Evolutionary conservation across 2,797 vertebrate genomes (phyloP).

Genomic region (Aythya fuligula): DNA sequence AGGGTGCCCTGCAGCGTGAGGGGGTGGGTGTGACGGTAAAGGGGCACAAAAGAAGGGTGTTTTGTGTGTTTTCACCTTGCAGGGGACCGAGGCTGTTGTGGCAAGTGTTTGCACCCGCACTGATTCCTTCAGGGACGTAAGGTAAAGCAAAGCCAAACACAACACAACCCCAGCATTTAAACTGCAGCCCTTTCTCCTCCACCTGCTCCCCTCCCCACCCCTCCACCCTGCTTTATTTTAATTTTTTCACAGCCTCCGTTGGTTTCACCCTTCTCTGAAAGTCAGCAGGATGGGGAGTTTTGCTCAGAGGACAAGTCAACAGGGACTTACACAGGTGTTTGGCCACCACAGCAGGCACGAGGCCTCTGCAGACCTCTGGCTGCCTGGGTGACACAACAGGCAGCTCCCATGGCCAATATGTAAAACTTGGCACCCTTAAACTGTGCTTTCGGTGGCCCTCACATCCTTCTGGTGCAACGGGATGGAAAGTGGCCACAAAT

Average conservation of each 20-base stretch:
- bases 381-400: too few relatives aligned
- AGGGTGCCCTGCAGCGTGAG: too few relatives aligned
- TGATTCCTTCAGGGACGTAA: too few relatives aligned
- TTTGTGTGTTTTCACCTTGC: too few relatives aligned
- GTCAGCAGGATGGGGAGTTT: neutral
- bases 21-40: too few relatives aligned
- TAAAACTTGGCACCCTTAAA: too few relatives aligned
- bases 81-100: fast-evolving
- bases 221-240: too few relatives aligned
- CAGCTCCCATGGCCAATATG: neutral
- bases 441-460: neutral
- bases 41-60: too few relatives aligned
- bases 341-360: neutral
- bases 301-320: fast-evolving
- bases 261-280: neutral
- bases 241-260: too few relatives aligned
- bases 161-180: neutral
- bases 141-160: neutral
- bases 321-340: neutral
- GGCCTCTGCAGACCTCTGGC: neutral
- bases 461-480: neutral
- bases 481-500: fast-evolving
- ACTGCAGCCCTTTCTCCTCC: neutral
- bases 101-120: neutral
- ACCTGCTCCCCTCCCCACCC: neutral